These are phyloP conservation scores for Glossosoma conforme DNA, from an alignment of 1,140 invertebrate genomes.

Conservation along the genomic window DNA sequence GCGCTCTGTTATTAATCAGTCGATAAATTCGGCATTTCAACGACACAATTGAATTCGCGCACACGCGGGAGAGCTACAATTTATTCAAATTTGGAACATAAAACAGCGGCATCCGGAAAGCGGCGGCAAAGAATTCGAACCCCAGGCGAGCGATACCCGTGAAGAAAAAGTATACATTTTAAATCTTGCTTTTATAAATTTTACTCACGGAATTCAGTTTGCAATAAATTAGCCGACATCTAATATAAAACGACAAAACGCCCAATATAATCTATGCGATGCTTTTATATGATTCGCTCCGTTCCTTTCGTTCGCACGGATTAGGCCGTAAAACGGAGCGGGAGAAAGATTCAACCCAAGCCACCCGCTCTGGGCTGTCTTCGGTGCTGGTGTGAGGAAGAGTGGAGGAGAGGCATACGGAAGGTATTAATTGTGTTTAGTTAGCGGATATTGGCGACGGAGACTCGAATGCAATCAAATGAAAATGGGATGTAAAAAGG, in stretches of 20 bases:
- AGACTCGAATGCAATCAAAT: slow-evolving; percentile 56
- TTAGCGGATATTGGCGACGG: slow-evolving; percentile 53
- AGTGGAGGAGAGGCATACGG: slow-evolving; percentile 16
- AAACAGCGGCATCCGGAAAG: slow-evolving; percentile 20
- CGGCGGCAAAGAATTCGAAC: slow-evolving; percentile 11
- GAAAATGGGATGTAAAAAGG: slow-evolving; percentile 32
- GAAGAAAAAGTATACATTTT: slow-evolving; percentile 22
- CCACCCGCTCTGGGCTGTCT: slow-evolving; percentile 8
- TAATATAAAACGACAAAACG: slow-evolving; percentile 34
- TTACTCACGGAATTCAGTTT: slow-evolving; percentile 33
- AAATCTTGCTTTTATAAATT: slow-evolving; percentile 29
- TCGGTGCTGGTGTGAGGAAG: slow-evolving; percentile 6
- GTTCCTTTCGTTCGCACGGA: slow-evolving; percentile 3
- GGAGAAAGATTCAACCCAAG: slow-evolving; percentile 1
- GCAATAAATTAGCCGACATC: slow-evolving; percentile 33
- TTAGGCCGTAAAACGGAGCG: slow-evolving; percentile 10
- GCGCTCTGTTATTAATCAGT: slow-evolving; percentile 31
- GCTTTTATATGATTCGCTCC: slow-evolving; percentile 30
- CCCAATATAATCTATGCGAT: slow-evolving; percentile 32
- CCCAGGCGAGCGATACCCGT: slow-evolving; percentile 12
- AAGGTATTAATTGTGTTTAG: slow-evolving; percentile 53
- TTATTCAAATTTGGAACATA: slow-evolving; percentile 32
- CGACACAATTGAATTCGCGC: slow-evolving; percentile 25
- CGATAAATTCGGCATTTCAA: slow-evolving; percentile 32
- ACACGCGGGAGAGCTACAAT: slow-evolving; percentile 25